These are phyloP conservation scores for Ophion ventricosus DNA, from an alignment of 2,888 invertebrate species.

Conservation along the genomic window DNA sequence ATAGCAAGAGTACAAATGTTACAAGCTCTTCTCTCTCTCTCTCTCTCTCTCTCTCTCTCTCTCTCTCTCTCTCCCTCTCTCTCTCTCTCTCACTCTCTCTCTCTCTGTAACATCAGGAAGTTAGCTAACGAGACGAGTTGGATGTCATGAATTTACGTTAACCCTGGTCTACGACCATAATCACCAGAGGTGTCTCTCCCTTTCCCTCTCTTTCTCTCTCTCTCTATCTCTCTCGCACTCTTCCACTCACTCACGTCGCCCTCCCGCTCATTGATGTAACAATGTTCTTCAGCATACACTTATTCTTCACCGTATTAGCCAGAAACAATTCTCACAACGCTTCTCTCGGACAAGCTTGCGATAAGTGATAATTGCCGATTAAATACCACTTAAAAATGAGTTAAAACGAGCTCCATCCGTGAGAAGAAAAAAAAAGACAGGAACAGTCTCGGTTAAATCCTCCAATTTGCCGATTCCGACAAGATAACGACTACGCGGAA, in stretches of 20 bases:
- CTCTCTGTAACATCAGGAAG: constrained; percentile 58
- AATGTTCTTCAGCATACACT: constrained; percentile 34
- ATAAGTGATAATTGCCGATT: constrained; percentile 39
- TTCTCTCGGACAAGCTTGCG: constrained; percentile 41
- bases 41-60: constrained; percentile 2
- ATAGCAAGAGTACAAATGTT: constrained; percentile 34
- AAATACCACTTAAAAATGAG: constrained; percentile 52
- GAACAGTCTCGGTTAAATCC: not conserved
- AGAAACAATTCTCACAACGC: constrained; percentile 57
- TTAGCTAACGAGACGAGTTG: constrained; percentile 63
- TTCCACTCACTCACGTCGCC: not conserved
- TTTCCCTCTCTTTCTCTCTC: not conserved
- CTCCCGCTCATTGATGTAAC: constrained; percentile 11
- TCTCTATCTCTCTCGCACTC: not conserved
- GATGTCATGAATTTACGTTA: constrained; percentile 63
- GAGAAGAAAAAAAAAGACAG: constrained; percentile 14
- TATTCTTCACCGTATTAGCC: constrained; percentile 30
- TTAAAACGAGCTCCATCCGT: constrained; percentile 41
- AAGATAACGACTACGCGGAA: not conserved
- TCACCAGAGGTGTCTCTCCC: not conserved
- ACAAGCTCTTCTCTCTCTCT: constrained; percentile 1
- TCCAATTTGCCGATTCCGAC: not conserved
- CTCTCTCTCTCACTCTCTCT: not conserved
- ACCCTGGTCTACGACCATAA: constrained; percentile 49
- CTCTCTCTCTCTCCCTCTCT: constrained; percentile 14